A percentile compares a stretch with the other conserved stretches of the same genome.
Conservation (phyloP, 2,888 invertebrate species). For the Hyalella azteca region DNA sequence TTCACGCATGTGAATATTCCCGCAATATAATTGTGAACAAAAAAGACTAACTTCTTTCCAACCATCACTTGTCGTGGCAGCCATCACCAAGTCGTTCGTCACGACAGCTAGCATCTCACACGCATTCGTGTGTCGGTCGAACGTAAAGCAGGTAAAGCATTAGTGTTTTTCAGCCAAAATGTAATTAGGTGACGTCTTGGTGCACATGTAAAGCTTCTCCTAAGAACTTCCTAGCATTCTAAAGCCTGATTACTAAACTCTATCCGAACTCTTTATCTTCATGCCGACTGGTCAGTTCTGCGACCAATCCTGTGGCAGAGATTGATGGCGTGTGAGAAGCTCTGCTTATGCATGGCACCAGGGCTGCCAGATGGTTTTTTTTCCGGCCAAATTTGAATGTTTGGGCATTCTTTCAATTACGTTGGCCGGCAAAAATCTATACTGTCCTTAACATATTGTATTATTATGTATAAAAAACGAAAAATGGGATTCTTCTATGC, state of each 20-base stretch:
- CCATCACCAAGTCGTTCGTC: neutral
- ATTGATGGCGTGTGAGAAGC: constrained; percentile 12
- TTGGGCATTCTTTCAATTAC: too few relatives aligned
- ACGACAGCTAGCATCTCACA: too few relatives aligned
- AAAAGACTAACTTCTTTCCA: too few relatives aligned
- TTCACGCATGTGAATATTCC: too few relatives aligned
- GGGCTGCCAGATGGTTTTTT: too few relatives aligned
- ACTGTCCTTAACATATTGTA: too few relatives aligned
- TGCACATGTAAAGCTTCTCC: constrained; percentile 12
- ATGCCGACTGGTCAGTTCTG: constrained; percentile 24
- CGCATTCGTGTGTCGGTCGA: neutral
- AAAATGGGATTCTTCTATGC: too few relatives aligned
- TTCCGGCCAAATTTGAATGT: too few relatives aligned
- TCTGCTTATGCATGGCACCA: neutral
- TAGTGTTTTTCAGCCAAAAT: neutral
- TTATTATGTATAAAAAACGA: too few relatives aligned
- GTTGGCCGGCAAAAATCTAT: too few relatives aligned
- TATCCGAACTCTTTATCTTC: constrained; percentile 21
- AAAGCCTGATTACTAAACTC: constrained; percentile 11
- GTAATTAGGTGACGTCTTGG: constrained; percentile 7
- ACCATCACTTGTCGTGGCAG: too few relatives aligned
- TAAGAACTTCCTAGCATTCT: constrained; percentile 19
- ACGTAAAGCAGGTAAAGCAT: constrained; percentile 2
- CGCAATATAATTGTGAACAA: too few relatives aligned
- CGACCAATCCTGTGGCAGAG: constrained; percentile 19